Evolutionary conservation across 2,797 vertebrate genomes (phyloP), one percentile per base, ranked within the genome.

Genomic region (Lates japonicus): DNA sequence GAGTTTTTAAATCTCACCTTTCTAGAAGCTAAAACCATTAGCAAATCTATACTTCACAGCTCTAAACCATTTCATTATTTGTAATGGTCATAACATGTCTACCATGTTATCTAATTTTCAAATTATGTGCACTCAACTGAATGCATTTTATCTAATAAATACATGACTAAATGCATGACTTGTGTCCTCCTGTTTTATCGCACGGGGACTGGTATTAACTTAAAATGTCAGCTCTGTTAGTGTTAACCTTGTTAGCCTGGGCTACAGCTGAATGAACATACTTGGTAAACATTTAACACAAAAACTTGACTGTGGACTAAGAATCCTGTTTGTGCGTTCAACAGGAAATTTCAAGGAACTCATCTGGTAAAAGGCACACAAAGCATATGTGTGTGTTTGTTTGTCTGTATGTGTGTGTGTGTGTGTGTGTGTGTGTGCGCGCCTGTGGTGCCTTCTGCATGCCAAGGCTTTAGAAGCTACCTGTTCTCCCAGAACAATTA

Each of bases 401-500:
- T 42, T 83, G 31, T 68, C 39, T 81, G 48, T 83, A n/a, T 65
- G 44, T 65, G 60, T 63, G 66, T 65, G 57, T 65, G 71, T 76
- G 59, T 72, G 64, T 77, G 58, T 64, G 54, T 37, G 62, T 57
- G 46, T 61, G 33, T 59, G 59, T 48, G 74, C 65, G 49, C 72
- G 55, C 16, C 22, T 81, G 25, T 54, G 51, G 37, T 49, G 69
- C 19, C 48, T 79, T 64, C 58, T 78, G 81, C 78, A 49, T 72
- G 44, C 76, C 39, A 46, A 79, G 48, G 76, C 87, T 89, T 78
- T 48, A 73, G 81, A 83, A 71, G 79, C 87, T 93, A 92, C 92
- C 93, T 91, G 90, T 90, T 91, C 87, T 92, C 91, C 86, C 90
- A 87, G 85, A 93, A 90, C 93, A 94, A 94, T 95, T 93, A 93